These are phyloP conservation scores for Neoseiulus cucumeris DNA, from an alignment of 1,140 invertebrate genomes.

Conservation along the genomic window DNA sequence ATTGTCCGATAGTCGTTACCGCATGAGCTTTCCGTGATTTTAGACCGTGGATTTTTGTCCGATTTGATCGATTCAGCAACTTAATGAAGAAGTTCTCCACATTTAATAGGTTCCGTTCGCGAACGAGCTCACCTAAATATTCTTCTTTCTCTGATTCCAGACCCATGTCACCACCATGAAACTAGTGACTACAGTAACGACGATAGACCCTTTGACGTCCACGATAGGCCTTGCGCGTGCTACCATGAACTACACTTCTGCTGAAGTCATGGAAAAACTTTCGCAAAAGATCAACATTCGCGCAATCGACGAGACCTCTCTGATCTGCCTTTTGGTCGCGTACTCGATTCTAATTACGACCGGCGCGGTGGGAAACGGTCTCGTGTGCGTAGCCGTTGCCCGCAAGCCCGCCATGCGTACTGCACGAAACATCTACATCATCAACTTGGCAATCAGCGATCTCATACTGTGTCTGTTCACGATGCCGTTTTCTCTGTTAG, in stretches of 20 bases:
- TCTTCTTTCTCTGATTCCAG: too few species aligned
- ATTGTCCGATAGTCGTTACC: too few species aligned
- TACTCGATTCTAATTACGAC: conserved; percentile 52
- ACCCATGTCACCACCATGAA: background rate
- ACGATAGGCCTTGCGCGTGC: background rate
- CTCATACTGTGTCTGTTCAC: conserved; percentile 59
- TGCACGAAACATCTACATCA: conserved; percentile 64
- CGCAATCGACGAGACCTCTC: conserved; percentile 40
- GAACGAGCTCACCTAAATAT: too few species aligned
- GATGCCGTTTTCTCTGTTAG: conserved; percentile 61
- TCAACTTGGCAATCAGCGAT: conserved; percentile 66
- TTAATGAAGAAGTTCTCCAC: too few species aligned
- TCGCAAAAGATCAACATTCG: conserved; percentile 31
- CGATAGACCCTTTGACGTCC: background rate
- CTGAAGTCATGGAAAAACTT: background rate
- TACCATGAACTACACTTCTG: background rate
- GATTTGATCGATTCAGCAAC: too few species aligned
- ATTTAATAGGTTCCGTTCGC: too few species aligned
- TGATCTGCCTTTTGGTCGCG: conserved; percentile 41
- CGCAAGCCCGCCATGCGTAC: conserved; percentile 61
- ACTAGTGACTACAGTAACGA: background rate
- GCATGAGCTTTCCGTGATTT: too few species aligned
- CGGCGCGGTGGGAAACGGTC: conserved; percentile 53
- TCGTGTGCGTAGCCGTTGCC: conserved; percentile 42
- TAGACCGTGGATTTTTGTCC: too few species aligned